phyloP scores from a whole-genome alignment of 2,888 invertebrate species.

The Drosophila formosana region DNA sequence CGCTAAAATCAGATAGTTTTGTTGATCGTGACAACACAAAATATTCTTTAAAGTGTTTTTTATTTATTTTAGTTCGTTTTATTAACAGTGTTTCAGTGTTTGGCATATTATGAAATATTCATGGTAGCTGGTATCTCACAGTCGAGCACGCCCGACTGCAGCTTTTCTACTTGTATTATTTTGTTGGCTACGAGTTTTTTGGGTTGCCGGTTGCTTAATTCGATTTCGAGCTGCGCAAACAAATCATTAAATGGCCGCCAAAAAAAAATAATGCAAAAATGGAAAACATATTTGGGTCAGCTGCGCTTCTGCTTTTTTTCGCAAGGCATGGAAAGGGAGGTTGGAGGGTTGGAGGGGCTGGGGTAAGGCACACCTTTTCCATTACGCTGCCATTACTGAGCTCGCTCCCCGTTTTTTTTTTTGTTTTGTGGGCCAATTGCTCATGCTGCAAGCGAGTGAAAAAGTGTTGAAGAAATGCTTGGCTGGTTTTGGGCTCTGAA shows the following conservation, averaged over 20 bases:
- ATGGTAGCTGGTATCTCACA: too few species aligned
- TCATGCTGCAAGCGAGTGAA: conserved; percentile 9
- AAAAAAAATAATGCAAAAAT: conserved; percentile 24
- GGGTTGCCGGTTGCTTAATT: conserved; percentile 54
- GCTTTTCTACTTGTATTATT: background rate
- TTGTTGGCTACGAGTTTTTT: conserved; percentile 13
- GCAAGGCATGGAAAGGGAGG: background rate
- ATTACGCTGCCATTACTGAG: conserved; percentile 30
- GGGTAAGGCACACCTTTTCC: conserved; percentile 32
- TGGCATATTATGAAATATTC: too few species aligned
- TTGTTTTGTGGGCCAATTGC: background rate
- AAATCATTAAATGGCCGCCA: conserved; percentile 72
- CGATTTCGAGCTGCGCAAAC: conserved; percentile 68
- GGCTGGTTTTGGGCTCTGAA: conserved; percentile 9
- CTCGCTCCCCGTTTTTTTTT: background rate
- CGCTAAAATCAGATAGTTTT: too few species aligned
- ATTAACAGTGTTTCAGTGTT: too few species aligned
- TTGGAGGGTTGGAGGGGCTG: background rate
- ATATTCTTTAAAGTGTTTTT: too few species aligned
- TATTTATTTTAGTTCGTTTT: too few species aligned
- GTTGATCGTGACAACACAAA: too few species aligned
- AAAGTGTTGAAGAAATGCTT: conserved; percentile 28
- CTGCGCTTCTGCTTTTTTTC: conserved; percentile 15
- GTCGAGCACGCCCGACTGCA: too few species aligned
- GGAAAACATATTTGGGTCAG: conserved; percentile 63